Evolutionary conservation across 2,797 vertebrate genomes (phyloP), one percentile per base, ranked within the genome.

Genomic region (Pangasius macronema): DNA sequence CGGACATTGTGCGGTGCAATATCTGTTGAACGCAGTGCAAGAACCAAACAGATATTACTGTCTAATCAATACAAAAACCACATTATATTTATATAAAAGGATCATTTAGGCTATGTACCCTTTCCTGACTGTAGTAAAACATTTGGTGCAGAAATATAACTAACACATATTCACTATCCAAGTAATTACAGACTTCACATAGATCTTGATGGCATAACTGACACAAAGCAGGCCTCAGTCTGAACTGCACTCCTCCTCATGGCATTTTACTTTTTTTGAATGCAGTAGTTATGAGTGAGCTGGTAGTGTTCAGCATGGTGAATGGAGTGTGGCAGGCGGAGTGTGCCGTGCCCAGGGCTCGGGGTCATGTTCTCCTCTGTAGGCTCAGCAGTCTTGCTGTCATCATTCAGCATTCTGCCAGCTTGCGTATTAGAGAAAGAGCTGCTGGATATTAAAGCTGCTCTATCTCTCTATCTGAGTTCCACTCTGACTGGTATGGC

Each of bases 381-480:
- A 91, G 89, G 87, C 92, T 86, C 90, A 90, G 92, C 93, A 93
- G 94, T 94, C 93, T 91, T 93, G 91, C 93, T 95, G 93, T 95
- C 95, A 95, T 95, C 95, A 85, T 92, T 77, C 87, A 87, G 91
- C 87, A 90, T 92, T 92, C 92, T 94, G 94, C 94, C 93, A 95
- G 92, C 91, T 93, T 85, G 89, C 88, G 92, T 93, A 93, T 89
- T 79, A 85, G 51, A 61, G 93, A 95, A 92, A 92, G 91, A 93
- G 92, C 92, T 93, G 91, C 91, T 94, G 94, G 94, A 95, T 95
- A 95, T 95, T 96, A 95, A 95, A 94, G 92, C 83, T 84, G 93
- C 91, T 85, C 90, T 95, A 95, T 95, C 94, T 93, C 90, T 92
- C 89, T 91, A 95, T 95, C 95, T 94, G 22, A 92, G 89, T 91